Base-by-base conservation (phyloP, 2,888 invertebrate genomes). In the Embidobia sp. region DNA sequence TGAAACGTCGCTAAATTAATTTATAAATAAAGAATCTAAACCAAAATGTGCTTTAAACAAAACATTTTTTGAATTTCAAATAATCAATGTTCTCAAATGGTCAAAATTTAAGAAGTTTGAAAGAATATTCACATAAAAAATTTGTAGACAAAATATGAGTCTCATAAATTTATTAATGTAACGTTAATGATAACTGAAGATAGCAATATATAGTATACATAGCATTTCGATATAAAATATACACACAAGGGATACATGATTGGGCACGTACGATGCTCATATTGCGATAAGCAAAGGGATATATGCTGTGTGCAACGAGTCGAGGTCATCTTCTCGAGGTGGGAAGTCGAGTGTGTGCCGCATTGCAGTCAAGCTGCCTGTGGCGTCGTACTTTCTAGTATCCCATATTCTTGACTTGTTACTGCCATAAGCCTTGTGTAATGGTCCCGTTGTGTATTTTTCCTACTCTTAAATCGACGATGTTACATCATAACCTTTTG, bases 331-430 rank as follows among this genome's bases (percentile, higher is more conserved):
- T 77, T 77, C 76, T 67, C 63, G 35, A 74, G 78, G 79, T 70
- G 75, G 80, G 75, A 79, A 82, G 80, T 85, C 74, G 79, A 82
- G 79, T 80, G 77, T 81, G 78, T 82, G 79, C 84, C 84, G 84
- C 85, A 85, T 81, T 85, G 84, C 84, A 85, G 85, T 83, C 83
- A 74, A 76, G 57, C 79, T 66, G 76, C 80, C 80, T 75, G 59
- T 66, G 73, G 76, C 77, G 78, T 79, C 79, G 66, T 81, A 77
- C 75, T 75, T 72, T 64, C 64, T 35, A 8, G 59, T 46, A 75
- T 81, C 79, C 79, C 81, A 79, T 81, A 81, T 81, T 78, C 81
- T 80, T 75, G 78, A 79, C 77, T 76, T 75, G 57, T 57, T 70
- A 80, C 57, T 70, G 66, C 75, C 64, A 78, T 76, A 72, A 72